Evolutionary conservation across 2,797 vertebrate genomes (phyloP).

Genomic region (Sebastes minor): DNA sequence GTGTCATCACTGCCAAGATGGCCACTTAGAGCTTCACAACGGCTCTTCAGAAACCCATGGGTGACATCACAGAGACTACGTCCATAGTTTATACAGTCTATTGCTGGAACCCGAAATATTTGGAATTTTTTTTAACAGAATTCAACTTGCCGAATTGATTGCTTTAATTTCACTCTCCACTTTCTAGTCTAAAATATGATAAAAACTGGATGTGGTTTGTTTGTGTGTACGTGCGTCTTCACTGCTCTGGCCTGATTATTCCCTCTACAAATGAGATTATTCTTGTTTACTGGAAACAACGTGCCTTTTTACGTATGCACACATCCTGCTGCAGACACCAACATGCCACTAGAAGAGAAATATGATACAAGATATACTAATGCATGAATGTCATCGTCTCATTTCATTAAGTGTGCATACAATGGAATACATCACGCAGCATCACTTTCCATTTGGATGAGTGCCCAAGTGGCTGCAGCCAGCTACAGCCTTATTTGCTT

Average conservation of each 20-base stretch:
- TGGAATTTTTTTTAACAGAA: too few relatives aligned
- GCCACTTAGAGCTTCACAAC: too few relatives aligned
- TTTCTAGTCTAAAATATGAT: background rate
- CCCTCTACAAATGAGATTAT: background rate
- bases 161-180: too few relatives aligned
- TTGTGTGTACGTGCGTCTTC: background rate
- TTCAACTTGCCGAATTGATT: too few relatives aligned
- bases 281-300: conserved; percentile 34
- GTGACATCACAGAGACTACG: too few relatives aligned
- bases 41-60: too few relatives aligned
- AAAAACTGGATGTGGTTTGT: background rate
- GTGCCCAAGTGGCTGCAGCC: conserved; percentile 19
- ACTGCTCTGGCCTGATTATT: conserved; percentile 10
- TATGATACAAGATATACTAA: conserved; percentile 35
- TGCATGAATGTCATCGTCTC: conserved; percentile 32
- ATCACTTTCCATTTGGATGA: conserved; percentile 59
- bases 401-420: conserved; percentile 59
- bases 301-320: conserved; percentile 9
- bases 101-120: too few relatives aligned
- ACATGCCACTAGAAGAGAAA: conserved; percentile 21
- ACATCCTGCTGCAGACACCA: background rate
- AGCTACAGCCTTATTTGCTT: conserved; percentile 44
- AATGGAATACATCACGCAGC: conserved; percentile 37
- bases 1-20: too few relatives aligned
- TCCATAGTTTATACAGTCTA: too few relatives aligned